phyloP scores from a whole-genome alignment of 1,140 invertebrate genomes.

The Drosophila willistoni region DNA sequence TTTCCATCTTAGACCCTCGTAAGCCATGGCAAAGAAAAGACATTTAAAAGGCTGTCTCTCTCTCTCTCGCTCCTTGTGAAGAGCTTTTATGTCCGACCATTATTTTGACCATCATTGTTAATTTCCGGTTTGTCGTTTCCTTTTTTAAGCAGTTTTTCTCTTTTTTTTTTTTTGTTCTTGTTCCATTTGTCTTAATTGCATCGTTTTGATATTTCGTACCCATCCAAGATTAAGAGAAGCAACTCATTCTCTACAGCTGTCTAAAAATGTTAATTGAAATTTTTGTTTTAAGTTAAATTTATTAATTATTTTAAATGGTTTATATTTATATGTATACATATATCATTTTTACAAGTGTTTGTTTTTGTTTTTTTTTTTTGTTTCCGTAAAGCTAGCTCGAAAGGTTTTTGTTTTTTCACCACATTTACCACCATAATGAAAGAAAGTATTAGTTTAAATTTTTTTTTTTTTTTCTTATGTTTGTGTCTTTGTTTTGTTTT shows the following conservation, averaged over 20 bases:
- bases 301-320: constrained; percentile 72
- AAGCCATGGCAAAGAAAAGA: not conserved
- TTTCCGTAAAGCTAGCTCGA: constrained; percentile 72
- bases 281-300: constrained; percentile 64
- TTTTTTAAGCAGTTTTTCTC: not conserved
- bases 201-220: not conserved
- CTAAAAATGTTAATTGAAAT: not conserved
- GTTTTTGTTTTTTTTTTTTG: constrained; percentile 2
- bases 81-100: not conserved
- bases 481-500: constrained; percentile 38
- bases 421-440: constrained; percentile 42
- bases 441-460: constrained; percentile 10
- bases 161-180: not conserved
- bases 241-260: not conserved
- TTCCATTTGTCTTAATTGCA: not conserved
- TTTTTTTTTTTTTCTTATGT: constrained; percentile 17
- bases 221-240: not conserved
- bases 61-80: not conserved
- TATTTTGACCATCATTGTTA: constrained; percentile 4
- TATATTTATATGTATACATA: constrained; percentile 78
- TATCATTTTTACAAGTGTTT: constrained; percentile 76
- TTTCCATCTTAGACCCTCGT: not conserved
- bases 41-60: not conserved
- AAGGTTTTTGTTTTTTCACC: constrained; percentile 51
- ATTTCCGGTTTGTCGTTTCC: constrained; percentile 4